These are phyloP conservation scores for Portevinia maculata DNA, from an alignment of 2,888 invertebrate species.

Conservation along the genomic window DNA sequence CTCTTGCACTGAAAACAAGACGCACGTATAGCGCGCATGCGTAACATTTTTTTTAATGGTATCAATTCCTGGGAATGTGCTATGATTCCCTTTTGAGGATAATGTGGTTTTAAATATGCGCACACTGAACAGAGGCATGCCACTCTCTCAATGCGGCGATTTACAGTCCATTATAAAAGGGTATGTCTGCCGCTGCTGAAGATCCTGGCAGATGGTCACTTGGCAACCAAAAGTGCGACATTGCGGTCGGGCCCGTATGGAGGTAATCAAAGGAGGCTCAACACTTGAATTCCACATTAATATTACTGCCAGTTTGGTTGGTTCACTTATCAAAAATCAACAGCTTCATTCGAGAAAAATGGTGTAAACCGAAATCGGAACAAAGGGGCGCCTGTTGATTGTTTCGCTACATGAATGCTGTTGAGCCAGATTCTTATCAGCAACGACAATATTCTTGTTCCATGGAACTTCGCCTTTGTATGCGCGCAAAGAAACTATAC, in stretches of 20 bases:
- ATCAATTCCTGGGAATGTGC: constrained; percentile 73
- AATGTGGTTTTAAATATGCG: constrained; percentile 72
- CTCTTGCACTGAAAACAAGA: constrained; percentile 16
- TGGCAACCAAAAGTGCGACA: constrained; percentile 50
- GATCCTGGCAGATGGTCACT: constrained; percentile 63
- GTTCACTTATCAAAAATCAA: constrained; percentile 55
- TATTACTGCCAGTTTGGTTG: constrained; percentile 31
- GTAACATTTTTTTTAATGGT: constrained; percentile 71
- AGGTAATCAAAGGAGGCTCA: constrained; percentile 12
- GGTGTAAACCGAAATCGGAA: constrained; percentile 37
- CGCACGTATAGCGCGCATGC: constrained; percentile 56
- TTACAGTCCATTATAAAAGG: constrained; percentile 58
- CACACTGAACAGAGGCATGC: constrained; percentile 47
- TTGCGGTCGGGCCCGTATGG: constrained; percentile 53
- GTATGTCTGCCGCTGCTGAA: constrained; percentile 30
- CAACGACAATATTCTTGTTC: constrained; percentile 15
- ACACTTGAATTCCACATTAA: constrained; percentile 18
- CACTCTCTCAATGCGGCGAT: constrained; percentile 24
- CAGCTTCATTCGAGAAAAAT: constrained; percentile 24
- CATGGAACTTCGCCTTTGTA: constrained; percentile 41
- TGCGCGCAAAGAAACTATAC: background rate
- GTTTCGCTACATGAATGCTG: constrained; percentile 8
- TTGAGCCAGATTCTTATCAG: constrained; percentile 68
- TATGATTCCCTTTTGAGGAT: constrained; percentile 65
- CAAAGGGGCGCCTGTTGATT: constrained; percentile 55